Base-by-base conservation (phyloP, 2,888 invertebrate species). In the Choristoneura rosaceana region DNA sequence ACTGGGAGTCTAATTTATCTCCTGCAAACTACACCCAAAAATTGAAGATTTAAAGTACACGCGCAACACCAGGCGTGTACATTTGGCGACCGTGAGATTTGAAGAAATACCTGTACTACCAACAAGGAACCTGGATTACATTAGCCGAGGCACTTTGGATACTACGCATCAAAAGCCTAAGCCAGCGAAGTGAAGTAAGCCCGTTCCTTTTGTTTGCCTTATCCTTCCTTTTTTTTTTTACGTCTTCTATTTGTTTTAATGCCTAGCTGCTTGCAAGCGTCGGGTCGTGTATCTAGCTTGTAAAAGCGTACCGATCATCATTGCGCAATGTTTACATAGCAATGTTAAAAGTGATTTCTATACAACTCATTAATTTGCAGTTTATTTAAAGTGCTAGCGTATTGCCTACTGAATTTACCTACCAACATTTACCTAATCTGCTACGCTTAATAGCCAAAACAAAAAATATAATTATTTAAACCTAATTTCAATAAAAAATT, bases 111-210 rank as follows among this genome's bases (percentile, higher is more conserved):
- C 47, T 43, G 41, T 43, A 10, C 9, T 4, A 47, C 4, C 2
- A n/a, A 34, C 34, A 47, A 47, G n/a, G n/a, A 47, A 47, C 8
- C n/a, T 1, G 47, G n/a, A 14, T n/a, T 47, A 4, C n/a, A n/a
- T 43, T 10, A 9, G 47, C 47, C 47, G 3, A 12, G 3, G 47
- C 47, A 5, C 47, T n/a, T 47, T 47, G n/a, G 47, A 47, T 47
- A n/a, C 47, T 47, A 47, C 47, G n/a, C 47, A n/a, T 47, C 47
- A n/a, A n/a, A 47, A n/a, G 47, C n/a, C 47, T 47, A 47, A n/a
- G 47, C 47, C 47, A n/a, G 41, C 9, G 2, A 47, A 47, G 4
- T 4, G 47, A 47, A 47, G 47, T 47, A 47, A 47, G 47, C 47
- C 47, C 47, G 47, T 47, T 47, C 47, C 47, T 47, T 14, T 47